Evolutionary conservation across 1,140 invertebrate genomes (phyloP).

Genomic region (Tetraneura akinire): DNA sequence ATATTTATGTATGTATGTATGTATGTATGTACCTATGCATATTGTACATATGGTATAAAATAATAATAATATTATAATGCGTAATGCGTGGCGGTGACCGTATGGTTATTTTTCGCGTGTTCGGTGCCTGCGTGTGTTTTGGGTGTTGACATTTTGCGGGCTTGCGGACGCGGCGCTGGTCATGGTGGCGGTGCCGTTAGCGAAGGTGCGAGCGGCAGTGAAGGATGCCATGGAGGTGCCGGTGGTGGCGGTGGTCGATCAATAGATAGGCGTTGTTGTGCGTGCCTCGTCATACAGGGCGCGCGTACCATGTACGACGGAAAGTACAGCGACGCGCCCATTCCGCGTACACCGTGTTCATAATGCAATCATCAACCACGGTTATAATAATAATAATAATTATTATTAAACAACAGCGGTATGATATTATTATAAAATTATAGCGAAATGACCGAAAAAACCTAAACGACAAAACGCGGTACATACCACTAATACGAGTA

Average conservation of each 20-base stretch:
- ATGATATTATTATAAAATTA: too few species aligned
- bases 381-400: too few species aligned
- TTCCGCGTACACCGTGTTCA: background rate
- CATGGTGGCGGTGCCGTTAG: background rate
- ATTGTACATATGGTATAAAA: too few species aligned
- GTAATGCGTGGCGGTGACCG: background rate
- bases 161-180: background rate
- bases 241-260: conserved; percentile 20
- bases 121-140: conserved; percentile 8
- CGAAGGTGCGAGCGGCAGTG: background rate
- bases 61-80: background rate
- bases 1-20: too few species aligned
- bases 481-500: too few species aligned
- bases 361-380: background rate
- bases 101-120: conserved; percentile 30
- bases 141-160: conserved; percentile 45
- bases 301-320: background rate
- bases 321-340: background rate
- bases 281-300: background rate
- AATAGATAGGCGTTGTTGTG: conserved; percentile 48
- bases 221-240: background rate
- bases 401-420: too few species aligned
- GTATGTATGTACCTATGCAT: too few species aligned
- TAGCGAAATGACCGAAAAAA: too few species aligned
- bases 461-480: too few species aligned